A percentile compares a stretch with the other conserved stretches of the same genome.
phyloP scores from a whole-genome alignment of 2,113 vertebrate species.

The Elgaria multicarinata region DNA sequence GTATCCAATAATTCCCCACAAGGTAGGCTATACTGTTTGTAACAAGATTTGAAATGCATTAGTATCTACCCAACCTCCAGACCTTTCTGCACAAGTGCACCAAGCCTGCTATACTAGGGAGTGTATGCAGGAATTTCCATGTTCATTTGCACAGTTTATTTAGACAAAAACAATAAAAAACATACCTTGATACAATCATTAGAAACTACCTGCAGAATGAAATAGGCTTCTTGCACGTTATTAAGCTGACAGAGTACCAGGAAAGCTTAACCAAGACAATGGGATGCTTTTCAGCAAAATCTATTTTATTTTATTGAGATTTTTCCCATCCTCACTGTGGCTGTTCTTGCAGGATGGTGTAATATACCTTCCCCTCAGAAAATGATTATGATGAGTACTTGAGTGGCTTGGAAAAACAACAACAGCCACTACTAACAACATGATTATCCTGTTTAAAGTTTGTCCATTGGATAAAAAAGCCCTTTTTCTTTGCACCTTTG shows the following conservation, averaged over 20 bases:
- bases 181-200: neutral
- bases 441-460: neutral
- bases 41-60: neutral
- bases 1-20: neutral
- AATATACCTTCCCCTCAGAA: neutral
- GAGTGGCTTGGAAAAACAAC: conserved; percentile 17
- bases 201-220: neutral
- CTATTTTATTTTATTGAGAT: conserved; percentile 52
- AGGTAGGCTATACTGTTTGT: neutral
- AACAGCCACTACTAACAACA: neutral
- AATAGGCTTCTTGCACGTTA: neutral
- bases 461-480: conserved; percentile 33
- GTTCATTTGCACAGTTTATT: neutral
- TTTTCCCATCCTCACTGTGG: neutral
- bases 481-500: conserved; percentile 4
- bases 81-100: neutral
- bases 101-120: neutral
- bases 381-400: neutral
- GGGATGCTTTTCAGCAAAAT: conserved; percentile 1
- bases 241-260: neutral
- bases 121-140: accelerated
- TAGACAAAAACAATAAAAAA: neutral
- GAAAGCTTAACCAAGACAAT: conserved; percentile 5
- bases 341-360: neutral
- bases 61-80: neutral